Base-by-base conservation (phyloP, 2,888 invertebrate species). In the Eueremaeus valkanovi region DNA sequence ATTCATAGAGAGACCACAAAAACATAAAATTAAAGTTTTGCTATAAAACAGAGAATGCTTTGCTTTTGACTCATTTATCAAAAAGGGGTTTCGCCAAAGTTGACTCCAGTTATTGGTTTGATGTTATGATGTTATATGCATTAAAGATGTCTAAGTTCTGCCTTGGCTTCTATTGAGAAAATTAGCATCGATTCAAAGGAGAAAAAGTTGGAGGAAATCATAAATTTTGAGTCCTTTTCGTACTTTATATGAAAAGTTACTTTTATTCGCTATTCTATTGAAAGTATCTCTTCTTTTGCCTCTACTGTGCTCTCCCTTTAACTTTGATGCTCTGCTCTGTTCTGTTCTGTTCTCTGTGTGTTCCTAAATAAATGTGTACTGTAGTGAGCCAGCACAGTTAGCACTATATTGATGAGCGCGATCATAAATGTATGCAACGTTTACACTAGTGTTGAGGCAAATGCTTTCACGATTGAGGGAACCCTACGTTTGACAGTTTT, bases 341-440 rank as follows among this genome's bases (percentile, higher is more conserved):
- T n/a, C n/a, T n/a, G n/a, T n/a, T n/a, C n/a, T n/a, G n/a, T n/a
- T n/a, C n/a, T n/a, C 61, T 31, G 31, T n/a, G 8, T 45, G 66
- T 40, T 31, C 63, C 45, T 24, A 70, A 42, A 70, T 70, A 36
- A 42, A 70, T 70, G 45, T 70, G 45, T 42, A 70, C 9, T 70
- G 45, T n/a, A n/a, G n/a, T n/a, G n/a, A n/a, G n/a, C n/a, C n/a
- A n/a, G n/a, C n/a, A n/a, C n/a, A 70, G 40, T 66, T 66, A 66
- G 66, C 66, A 40, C 66, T 70, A 70, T 70, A 70, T 70, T 63
- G 70, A 70, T 70, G 70, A 70, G 36, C 42, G 45, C 21, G 13
- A 42, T 70, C 42, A 70, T 70, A 42, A 70, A 70, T 70, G 70
- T 42, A 70, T 70, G 42, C 70, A 70, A 66, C 63, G 36, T 66